Evolutionary conservation across 2,113 vertebrate genomes (phyloP), one percentile per base, ranked within the genome.

Genomic region (Python bivittatus): DNA sequence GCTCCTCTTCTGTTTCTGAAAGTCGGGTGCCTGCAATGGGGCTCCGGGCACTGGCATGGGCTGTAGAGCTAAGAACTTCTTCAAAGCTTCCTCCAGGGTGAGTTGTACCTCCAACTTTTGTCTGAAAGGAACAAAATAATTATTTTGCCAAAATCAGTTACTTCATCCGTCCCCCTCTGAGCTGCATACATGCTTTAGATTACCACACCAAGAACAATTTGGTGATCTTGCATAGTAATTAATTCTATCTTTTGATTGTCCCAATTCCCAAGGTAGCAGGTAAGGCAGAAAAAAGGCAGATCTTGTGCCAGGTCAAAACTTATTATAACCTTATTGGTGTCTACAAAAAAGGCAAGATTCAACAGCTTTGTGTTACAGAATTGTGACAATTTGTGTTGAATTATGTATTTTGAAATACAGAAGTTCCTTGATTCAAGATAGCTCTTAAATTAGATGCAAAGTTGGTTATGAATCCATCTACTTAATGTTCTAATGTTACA

Each of bases 61-160:
- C 99, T 0, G 99, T 96, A 5, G 99, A 99, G 88, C 98, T 99
- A 94, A 99, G 98, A 57, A 99, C 99, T 15, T 99, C 99, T 96
- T 99, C 99, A 91, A 99, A 99, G 96, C 97, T 99, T 94, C 99
- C 99, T 53, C 98, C 98, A 0, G 95, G 88, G 57, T 96, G 95
- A 93, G 96, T 97, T 0, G 97, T 88, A 2, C 97, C 97, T 3
- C 99, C 98, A 91, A 99, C 99, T 97, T 99, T 99, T 89, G 98
- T 98, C 99, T 99, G 95, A 94, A 98, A 97, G 0, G 29, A 91
- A 84, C 84, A 95, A 93, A 92, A 1, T 33, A 0, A 87, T 92
- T 87, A 54, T 85, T 85, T n/a, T 61, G 42, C 3, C 29, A 3
- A 58, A 13, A 1, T 1, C 22, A 12, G 2, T 52, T 53, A 29